phyloP scores from a whole-genome alignment of 1,140 invertebrate genomes.

The Leptonema lineaticorne region DNA sequence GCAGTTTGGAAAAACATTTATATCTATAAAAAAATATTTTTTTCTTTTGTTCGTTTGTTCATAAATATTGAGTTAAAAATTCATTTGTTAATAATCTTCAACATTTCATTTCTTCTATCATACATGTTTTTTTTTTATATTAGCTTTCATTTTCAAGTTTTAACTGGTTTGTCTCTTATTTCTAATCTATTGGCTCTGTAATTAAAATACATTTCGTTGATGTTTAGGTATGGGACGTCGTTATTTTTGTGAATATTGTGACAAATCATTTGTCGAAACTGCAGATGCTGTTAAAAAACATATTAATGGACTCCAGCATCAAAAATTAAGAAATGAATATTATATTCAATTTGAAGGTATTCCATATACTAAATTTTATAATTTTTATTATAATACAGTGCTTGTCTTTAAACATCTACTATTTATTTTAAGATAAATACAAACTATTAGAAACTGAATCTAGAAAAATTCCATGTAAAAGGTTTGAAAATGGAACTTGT shows the following conservation, averaged over 20 bases:
- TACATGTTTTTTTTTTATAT: no score
- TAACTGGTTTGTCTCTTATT: no score
- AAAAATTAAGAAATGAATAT: slow-evolving; percentile 61
- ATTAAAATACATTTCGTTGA: no score
- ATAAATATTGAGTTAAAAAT: no score
- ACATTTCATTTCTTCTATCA: no score
- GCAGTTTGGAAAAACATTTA: no score
- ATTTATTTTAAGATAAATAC: slow-evolving; percentile 56
- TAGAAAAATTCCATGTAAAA: slow-evolving; percentile 60
- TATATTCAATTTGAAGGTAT: slow-evolving; percentile 65
- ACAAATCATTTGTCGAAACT: slow-evolving; percentile 66
- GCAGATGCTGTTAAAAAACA: slow-evolving; percentile 64
- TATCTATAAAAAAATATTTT: no score
- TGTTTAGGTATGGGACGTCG: slow-evolving; percentile 68
- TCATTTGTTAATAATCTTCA: no score
- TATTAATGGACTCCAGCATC: slow-evolving; percentile 62
- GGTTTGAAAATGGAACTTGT: slow-evolving; percentile 60
- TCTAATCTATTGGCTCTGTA: no score
- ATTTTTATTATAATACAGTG: neutral
- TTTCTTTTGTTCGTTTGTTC: no score
- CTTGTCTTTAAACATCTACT: neutral
- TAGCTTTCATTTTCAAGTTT: no score
- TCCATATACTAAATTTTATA: neutral
- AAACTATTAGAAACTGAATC: slow-evolving; percentile 61
- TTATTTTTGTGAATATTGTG: slow-evolving; percentile 71